phyloP scores from a whole-genome alignment of 2,888 invertebrate genomes.

The Thera britannica region DNA sequence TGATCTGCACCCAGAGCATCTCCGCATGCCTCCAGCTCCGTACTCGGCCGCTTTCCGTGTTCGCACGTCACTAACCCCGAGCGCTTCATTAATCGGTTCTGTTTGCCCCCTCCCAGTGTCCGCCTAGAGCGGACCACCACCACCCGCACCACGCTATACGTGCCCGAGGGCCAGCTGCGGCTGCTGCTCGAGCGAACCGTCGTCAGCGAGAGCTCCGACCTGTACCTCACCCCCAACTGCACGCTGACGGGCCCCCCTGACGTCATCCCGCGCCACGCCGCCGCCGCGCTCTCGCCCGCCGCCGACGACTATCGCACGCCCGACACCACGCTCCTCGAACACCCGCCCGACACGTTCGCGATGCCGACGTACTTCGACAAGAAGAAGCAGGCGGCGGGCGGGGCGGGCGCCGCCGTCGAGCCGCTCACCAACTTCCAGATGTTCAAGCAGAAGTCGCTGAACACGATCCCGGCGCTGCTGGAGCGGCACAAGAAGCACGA shows the following conservation, averaged over 20 bases:
- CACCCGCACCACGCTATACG: constrained; percentile 56
- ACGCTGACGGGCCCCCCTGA: constrained; percentile 68
- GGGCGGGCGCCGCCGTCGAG: constrained; percentile 62
- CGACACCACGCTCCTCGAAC: constrained; percentile 51
- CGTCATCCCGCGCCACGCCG: constrained; percentile 63
- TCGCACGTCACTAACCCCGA: constrained; percentile 64
- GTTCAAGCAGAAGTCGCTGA: constrained; percentile 79
- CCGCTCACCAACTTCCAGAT: constrained; percentile 77
- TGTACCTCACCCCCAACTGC: constrained; percentile 69
- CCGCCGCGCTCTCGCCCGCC: constrained; percentile 52
- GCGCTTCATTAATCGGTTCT: constrained; percentile 65
- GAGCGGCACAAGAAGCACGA: constrained; percentile 66
- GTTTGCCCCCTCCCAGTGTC: constrained; percentile 55
- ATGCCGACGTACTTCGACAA: constrained; percentile 81
- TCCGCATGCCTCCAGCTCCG: constrained; percentile 36
- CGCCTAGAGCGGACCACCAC: constrained; percentile 62
- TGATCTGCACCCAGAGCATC: neutral
- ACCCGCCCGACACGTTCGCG: constrained; percentile 63
- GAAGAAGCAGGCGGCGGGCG: constrained; percentile 65
- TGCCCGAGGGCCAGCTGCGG: constrained; percentile 59
- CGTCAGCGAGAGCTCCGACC: constrained; percentile 61
- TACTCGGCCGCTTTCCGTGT: constrained; percentile 49
- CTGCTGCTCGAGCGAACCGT: constrained; percentile 62
- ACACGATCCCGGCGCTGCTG: constrained; percentile 73
- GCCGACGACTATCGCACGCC: constrained; percentile 66